Base-by-base conservation (phyloP, 2,113 vertebrate species). In the Oreochromis niloticus region DNA sequence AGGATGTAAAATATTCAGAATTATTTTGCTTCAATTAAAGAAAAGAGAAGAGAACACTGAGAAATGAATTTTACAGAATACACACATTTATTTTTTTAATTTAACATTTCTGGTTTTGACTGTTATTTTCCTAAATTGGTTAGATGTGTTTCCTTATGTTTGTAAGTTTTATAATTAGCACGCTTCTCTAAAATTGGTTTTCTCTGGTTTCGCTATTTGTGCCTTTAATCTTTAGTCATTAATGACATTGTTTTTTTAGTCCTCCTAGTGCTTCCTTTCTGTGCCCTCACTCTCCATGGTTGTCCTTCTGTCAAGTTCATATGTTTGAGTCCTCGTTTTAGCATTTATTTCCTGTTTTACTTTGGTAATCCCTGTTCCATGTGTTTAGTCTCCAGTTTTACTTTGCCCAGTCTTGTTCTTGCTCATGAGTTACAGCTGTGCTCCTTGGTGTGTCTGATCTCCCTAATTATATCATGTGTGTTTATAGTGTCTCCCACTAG, bases 231-330 rank as follows among this genome's bases (percentile, higher is more conserved):
- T 59, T 59, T 9, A 59, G 56, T 59, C 9, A 9, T 14, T 59
- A 27, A 59, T 57, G 13, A 39, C 1, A 12, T 24, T 24, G 2
- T 30, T 55, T 30, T 27, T 59, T 59, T 30, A 59, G 4, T 16
- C 56, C 14, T 59, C 0, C 24, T 59, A 59, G 13, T 30, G 56
- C 24, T 30, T 59, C 56, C 56, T 59, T 59, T 59, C 56, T 16
- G 13, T 59, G 24, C 56, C 56, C 56, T 59, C 24, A 59, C 13
- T 30, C 13, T 59, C 0, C 56, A 30, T 24, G 24, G 13, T 57
- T 0, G 13, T 3, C 4, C 24, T 1, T 59, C 56, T 59, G 56
- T 57, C 0, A 0, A 9, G 55, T 57, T 27, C 12, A 57, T 0
- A 57, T 30, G 12, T 30, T 57, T 57, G 24, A 16, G 27, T 3